Evolutionary conservation across 2,797 vertebrate species (phyloP), one percentile per base, ranked within the genome.

Genomic region (Pipistrellus kuhlii): DNA sequence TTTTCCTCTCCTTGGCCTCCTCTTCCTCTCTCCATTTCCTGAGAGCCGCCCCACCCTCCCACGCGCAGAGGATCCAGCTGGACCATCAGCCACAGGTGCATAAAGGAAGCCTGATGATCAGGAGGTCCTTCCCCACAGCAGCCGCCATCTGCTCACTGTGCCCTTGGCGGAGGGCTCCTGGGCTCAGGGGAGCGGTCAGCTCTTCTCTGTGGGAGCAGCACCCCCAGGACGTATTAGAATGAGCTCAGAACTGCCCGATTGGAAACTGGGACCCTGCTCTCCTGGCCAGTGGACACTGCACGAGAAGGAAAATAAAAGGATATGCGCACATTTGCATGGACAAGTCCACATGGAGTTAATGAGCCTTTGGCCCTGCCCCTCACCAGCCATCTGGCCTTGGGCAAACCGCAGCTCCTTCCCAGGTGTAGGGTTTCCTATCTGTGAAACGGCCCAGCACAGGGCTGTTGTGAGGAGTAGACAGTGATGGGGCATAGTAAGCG

Each of bases 291-390:
- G n/a, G 23, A 55, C 11, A 8, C 38, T 32, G 14, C 35, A 41
- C 6, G 14, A 15, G 32, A 41, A 69, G 3, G 66, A 53, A n/a
- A 53, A 32, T 17, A 35, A 41, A 51, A 64, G n/a, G 62, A 44
- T 35, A 15, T 0, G 7, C 17, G 11, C 12, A 44, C 32, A 9
- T 35, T 15, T 18, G 3, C 30, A 85, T 0, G 3, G 32, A 68
- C 68, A 12, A 55, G 35, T 23, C 35, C 51, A 64, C 6, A 15
- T 5, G 30, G n/a, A 80, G 12, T 25, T 38, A 11, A 1, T 0
- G 15, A 51, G 15, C 55, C 41, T 4, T 2, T 18, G 10, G 44
- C 92, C 88, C 78, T 14, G 30, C 9, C 57, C 9, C 14, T 84
- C 23, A 11, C 38, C 66, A 69, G 48, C 59, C 35, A 64, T 15